phyloP scores from a whole-genome alignment of 2,888 invertebrate species.

The Marasmarcha lunaedactyla region DNA sequence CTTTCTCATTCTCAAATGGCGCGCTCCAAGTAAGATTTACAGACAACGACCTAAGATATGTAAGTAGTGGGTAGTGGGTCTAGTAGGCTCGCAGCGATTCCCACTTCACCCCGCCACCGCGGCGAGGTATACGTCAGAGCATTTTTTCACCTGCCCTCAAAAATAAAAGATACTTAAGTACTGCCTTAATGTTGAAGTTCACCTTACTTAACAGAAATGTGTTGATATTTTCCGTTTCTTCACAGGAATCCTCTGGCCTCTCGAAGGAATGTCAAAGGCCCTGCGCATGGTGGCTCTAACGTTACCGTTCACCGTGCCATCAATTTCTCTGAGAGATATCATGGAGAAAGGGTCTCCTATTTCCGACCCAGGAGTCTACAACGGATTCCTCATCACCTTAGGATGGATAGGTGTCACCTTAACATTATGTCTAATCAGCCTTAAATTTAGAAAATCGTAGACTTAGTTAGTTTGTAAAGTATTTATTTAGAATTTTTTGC shows the following conservation, averaged over 20 bases:
- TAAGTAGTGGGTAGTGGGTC: too few relatives aligned
- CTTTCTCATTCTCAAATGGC: too few relatives aligned
- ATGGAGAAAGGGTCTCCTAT: conserved; percentile 81
- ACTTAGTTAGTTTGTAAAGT: not conserved
- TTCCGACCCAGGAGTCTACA: conserved; percentile 76
- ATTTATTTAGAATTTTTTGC: conserved; percentile 3
- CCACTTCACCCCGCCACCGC: too few relatives aligned
- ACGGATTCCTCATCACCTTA: conserved; percentile 76
- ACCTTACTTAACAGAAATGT: too few relatives aligned
- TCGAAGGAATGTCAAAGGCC: conserved; percentile 75
- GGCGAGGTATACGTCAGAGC: too few relatives aligned
- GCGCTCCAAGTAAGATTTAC: too few relatives aligned
- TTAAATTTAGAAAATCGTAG: conserved; percentile 45
- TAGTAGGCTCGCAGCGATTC: too few relatives aligned
- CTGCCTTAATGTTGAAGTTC: too few relatives aligned
- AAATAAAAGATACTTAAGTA: too few relatives aligned
- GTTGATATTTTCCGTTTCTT: too few relatives aligned
- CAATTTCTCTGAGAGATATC: conserved; percentile 80
- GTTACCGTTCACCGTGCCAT: conserved; percentile 85
- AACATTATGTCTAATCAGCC: conserved; percentile 61
- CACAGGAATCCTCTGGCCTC: conserved; percentile 75
- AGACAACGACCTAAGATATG: too few relatives aligned
- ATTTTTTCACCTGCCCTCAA: too few relatives aligned
- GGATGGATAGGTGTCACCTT: conserved; percentile 75
- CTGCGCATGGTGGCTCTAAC: conserved; percentile 73